Base-by-base conservation (phyloP, 1,140 invertebrate species). In the Parapsyche elsis region DNA sequence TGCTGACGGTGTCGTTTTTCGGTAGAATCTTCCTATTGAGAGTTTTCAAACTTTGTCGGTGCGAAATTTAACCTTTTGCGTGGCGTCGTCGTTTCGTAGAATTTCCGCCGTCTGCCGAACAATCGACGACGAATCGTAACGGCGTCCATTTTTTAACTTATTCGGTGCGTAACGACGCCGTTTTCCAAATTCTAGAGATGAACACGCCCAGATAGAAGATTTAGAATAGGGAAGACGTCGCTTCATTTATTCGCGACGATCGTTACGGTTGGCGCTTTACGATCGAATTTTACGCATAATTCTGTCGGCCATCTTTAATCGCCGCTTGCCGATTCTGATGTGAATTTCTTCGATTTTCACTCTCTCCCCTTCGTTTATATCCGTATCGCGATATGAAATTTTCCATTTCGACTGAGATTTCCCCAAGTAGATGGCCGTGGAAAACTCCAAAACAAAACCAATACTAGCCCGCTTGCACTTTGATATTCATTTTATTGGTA, bases 241-340 rank as follows among this genome's bases (percentile, higher is more conserved):
- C 14, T 26, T 67, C 61, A 67, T 67, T 67, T 67, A 67, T 21
- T 10, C 14, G 61, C 19, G 61, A 26, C 19, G 61, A 5, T 16
- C 61, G 49, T 53, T 53, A 53, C 49, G 49, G 49, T 12, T 67
- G 9, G 9, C 61, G 19, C 19, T 67, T 67, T 67, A 67, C 61
- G 61, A 67, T 67, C 61, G 24, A 67, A 67, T 67, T 67, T 67
- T 67, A 23, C 61, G 61, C 61, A 67, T 67, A 67, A 67, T 67
- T 67, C 24, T 67, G 61, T 67, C 19, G 19, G 24, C 24, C 61
- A 26, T 67, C 19, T 67, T 26, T 67, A 67, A 67, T 67, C 61
- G 61, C 24, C 10, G 9, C 61, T 19, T 19, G n/a, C 61, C 61
- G 61, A 23, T 26, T 21, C 12, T 5, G 24, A 67, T 67, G 24